A percentile compares a stretch with the other conserved stretches of the same genome.
Conservation (phyloP, 2,888 invertebrate genomes). For the Epiblema foenella region DNA sequence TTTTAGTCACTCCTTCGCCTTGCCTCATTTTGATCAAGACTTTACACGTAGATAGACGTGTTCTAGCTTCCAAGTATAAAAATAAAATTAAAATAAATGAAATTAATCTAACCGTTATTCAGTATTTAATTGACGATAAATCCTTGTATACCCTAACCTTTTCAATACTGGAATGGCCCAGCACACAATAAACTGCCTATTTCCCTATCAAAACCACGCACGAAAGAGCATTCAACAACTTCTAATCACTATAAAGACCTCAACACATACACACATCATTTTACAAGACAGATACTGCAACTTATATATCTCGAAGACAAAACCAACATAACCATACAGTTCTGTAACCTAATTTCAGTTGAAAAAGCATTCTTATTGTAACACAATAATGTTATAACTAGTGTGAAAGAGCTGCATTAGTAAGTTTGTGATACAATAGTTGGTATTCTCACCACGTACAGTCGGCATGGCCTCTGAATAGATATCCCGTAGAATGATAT, state of each 20-base stretch:
- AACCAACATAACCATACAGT: conserved; percentile 18
- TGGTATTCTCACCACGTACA: conserved; percentile 73
- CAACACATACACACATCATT: conserved; percentile 72
- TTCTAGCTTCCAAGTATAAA: no score
- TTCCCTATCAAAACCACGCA: not conserved
- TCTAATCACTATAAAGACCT: conserved; percentile 57
- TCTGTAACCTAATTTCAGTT: not conserved
- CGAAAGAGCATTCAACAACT: conserved; percentile 27
- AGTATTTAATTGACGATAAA: no score
- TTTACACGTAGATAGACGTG: no score
- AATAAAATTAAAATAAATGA: no score
- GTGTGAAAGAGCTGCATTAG: conserved; percentile 17
- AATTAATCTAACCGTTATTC: no score
- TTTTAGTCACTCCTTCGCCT: no score
- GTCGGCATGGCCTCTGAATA: conserved; percentile 77
- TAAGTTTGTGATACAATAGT: conserved; percentile 52
- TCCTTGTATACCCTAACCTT: no score
- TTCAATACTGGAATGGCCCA: no score
- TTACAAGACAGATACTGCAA: conserved; percentile 58
- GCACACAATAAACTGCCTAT: not conserved
- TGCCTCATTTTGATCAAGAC: no score
- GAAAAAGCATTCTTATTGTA: not conserved
- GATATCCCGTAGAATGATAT: conserved; percentile 80
- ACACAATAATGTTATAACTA: not conserved
- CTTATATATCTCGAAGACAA: conserved; percentile 23